Evolutionary conservation across 1,140 invertebrate species (phyloP).

Genomic region (Archivesica marissinica): DNA sequence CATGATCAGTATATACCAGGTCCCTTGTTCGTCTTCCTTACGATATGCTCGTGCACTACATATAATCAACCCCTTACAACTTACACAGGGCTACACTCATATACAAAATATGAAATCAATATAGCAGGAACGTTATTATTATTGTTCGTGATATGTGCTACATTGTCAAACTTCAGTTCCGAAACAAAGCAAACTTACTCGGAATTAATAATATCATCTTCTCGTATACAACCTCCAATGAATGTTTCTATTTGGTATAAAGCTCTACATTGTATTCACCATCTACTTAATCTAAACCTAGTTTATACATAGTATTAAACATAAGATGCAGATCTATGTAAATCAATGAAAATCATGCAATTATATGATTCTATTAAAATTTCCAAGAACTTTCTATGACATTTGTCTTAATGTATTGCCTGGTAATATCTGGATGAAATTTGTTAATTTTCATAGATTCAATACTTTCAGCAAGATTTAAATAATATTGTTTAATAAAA

Average conservation of each 20-base stretch:
- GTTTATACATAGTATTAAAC: slow-evolving; percentile 19
- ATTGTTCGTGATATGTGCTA: slow-evolving; percentile 21
- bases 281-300: slow-evolving; percentile 12
- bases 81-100: not conserved
- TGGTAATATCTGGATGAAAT: not conserved
- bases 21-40: not conserved
- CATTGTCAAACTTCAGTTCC: slow-evolving; percentile 49
- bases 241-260: slow-evolving; percentile 27
- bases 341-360: slow-evolving; percentile 14
- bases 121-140: not conserved
- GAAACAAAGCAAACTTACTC: slow-evolving; percentile 33
- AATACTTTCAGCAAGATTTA: not conserved
- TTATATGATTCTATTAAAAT: slow-evolving; percentile 11
- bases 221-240: slow-evolving; percentile 26
- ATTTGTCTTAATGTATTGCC: not conserved
- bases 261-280: not conserved
- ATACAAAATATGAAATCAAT: not conserved
- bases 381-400: not conserved
- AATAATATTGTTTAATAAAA: not conserved
- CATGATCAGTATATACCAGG: not conserved
- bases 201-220: slow-evolving; percentile 1
- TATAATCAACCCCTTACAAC: not conserved
- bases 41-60: not conserved
- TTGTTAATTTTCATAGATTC: not conserved
- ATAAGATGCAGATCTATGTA: slow-evolving; percentile 23